These are phyloP conservation scores for Petrocephalus microphthalmus DNA, from an alignment of 2,113 vertebrate genomes.

Conservation along the genomic window DNA sequence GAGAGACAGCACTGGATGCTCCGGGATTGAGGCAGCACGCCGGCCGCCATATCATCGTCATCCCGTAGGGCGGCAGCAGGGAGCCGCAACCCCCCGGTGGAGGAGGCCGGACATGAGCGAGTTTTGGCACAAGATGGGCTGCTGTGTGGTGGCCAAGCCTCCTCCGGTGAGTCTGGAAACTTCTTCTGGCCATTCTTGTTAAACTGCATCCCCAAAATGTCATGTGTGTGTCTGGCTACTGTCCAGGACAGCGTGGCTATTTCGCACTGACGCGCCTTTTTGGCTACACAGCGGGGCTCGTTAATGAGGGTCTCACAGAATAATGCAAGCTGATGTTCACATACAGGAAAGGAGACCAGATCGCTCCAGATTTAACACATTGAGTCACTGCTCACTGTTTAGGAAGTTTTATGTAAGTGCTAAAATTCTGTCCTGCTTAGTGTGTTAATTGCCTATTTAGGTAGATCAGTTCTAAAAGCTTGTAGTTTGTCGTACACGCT, in stretches of 20 bases:
- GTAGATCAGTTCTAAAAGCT: background rate
- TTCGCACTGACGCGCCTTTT: background rate
- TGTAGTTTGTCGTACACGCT: background rate
- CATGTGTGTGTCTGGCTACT: background rate
- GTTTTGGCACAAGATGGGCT: slow-evolving; percentile 94
- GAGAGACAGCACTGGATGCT: background rate
- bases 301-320: background rate
- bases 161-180: slow-evolving; percentile 69
- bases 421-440: background rate
- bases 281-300: background rate
- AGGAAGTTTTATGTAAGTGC: background rate
- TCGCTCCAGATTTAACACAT: background rate
- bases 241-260: background rate
- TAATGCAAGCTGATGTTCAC: background rate
- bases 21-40: background rate
- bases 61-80: slow-evolving; percentile 52
- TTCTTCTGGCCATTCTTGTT: background rate
- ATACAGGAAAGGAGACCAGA: background rate
- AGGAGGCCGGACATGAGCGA: slow-evolving; percentile 71
- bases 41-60: slow-evolving; percentile 5
- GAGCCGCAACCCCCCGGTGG: slow-evolving; percentile 31
- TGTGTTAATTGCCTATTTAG: background rate
- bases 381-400: background rate
- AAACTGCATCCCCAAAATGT: background rate
- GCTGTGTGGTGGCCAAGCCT: slow-evolving; percentile 84